Evolutionary conservation across 2,797 vertebrate genomes (phyloP), one percentile per base, ranked within the genome.

Genomic region (Craterocephalus amniculus): DNA sequence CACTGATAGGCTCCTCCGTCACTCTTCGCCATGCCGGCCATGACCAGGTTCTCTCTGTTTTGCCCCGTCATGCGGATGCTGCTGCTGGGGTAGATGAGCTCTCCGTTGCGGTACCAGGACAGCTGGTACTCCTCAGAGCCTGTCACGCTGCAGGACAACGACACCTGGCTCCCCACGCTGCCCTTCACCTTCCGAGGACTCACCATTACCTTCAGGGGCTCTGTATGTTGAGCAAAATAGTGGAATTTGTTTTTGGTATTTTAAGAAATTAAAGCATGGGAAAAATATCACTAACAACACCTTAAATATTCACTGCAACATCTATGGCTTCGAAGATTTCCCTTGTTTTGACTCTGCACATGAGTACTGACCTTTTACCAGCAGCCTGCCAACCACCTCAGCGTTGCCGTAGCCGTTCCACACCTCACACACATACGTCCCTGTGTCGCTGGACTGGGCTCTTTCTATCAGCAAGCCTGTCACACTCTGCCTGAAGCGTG

Each of bases 1-100:
- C 98, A 99, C 91, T 99, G 98, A 88, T 99, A 99, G 2, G 97
- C 97, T 7, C 98, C 98, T 64, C 97, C 97, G 1, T 99, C 98
- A 0, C 97, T 99, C 92, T 97, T 98, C 81, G 95, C 97, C 97
- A 99, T 97, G 36, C 96, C 98, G 22, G 97, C 97, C 97, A 99
- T 98, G 49, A 98, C 94, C 72, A 99, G 95, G 85, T 95, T 98
- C 89, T 99, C 98, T 6, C 94, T 92, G 92, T 95, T 96, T 83
- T 94, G 27, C 0, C 98, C 98, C 1, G 95, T 96, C 92, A 99
- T 96, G 68, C 96, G 94, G 58, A 98, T 95, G 1, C 95, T 98
- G 91, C 94, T 98, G 20, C 96, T 97, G 3, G 96, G 95, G 80
- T 96, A 95, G 90, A 99, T 96, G 85, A 97, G 94, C 83, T 99